phyloP scores from a whole-genome alignment of 2,113 vertebrate genomes.

The Urocolius indicus region DNA sequence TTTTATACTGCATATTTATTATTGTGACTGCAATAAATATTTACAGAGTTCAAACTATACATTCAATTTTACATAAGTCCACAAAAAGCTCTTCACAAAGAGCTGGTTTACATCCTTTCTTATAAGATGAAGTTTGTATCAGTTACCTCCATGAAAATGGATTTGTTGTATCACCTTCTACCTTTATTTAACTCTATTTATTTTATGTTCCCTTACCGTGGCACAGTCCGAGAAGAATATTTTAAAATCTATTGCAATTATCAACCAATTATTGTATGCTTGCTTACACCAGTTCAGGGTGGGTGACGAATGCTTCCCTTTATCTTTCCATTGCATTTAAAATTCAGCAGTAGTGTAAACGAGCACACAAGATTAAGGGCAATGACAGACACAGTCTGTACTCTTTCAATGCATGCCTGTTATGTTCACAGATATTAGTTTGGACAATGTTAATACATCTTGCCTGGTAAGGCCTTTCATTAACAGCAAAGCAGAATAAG shows the following conservation, averaged over 20 bases:
- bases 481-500: slow-evolving; percentile 10
- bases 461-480: not conserved
- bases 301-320: not conserved
- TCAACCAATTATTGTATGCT: not conserved
- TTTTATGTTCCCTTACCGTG: not conserved
- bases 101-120: not conserved
- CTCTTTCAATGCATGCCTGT: not conserved
- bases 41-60: not conserved
- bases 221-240: not conserved
- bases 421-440: not conserved
- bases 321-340: not conserved
- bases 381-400: not conserved
- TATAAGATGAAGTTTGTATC: not conserved
- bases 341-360: not conserved
- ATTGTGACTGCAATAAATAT: not conserved
- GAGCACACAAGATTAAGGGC: not conserved
- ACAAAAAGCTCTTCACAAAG: not conserved
- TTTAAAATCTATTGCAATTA: not conserved
- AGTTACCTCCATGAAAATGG: not conserved
- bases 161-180: not conserved
- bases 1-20: not conserved
- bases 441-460: not conserved
- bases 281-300: not conserved
- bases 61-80: not conserved
- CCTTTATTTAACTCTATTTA: not conserved